Evolutionary conservation across 2,888 invertebrate species (phyloP).

Genomic region (Yponomeuta plumbellus): DNA sequence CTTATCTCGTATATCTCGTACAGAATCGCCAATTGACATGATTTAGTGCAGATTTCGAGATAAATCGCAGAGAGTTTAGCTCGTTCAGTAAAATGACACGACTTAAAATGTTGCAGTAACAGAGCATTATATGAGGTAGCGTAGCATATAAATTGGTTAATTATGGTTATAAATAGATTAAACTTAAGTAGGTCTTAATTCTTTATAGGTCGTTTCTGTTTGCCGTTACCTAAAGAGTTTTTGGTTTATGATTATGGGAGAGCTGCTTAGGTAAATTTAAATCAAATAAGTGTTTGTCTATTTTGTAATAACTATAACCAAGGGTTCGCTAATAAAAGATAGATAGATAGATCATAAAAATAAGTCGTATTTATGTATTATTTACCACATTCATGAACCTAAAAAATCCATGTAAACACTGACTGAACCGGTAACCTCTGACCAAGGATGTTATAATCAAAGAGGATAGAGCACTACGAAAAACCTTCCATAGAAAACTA

Average conservation of each 20-base stretch:
- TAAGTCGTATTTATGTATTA: too few species aligned
- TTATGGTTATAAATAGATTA: constrained; percentile 7
- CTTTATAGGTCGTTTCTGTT: not conserved
- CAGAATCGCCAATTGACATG: not conserved
- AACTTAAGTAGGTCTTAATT: not conserved
- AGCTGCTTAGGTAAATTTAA: too few species aligned
- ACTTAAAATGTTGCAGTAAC: not conserved
- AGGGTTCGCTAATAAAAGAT: too few species aligned
- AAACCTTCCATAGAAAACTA: too few species aligned
- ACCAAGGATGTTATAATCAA: too few species aligned
- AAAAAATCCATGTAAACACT: too few species aligned
- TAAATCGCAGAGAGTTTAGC: not conserved
- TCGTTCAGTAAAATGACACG: not conserved
- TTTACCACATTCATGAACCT: too few species aligned
- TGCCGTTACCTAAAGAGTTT: not conserved
- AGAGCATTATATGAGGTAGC: not conserved
- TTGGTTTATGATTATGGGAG: not conserved
- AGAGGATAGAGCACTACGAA: too few species aligned
- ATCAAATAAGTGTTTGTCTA: too few species aligned
- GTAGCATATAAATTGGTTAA: constrained; percentile 12
- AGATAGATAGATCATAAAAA: too few species aligned
- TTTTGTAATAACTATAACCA: too few species aligned
- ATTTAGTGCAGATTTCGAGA: not conserved
- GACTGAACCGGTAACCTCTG: too few species aligned
- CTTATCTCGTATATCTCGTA: not conserved